Conservation (phyloP, 2,888 invertebrate species). For the Malthinus seriepunctatus region DNA sequence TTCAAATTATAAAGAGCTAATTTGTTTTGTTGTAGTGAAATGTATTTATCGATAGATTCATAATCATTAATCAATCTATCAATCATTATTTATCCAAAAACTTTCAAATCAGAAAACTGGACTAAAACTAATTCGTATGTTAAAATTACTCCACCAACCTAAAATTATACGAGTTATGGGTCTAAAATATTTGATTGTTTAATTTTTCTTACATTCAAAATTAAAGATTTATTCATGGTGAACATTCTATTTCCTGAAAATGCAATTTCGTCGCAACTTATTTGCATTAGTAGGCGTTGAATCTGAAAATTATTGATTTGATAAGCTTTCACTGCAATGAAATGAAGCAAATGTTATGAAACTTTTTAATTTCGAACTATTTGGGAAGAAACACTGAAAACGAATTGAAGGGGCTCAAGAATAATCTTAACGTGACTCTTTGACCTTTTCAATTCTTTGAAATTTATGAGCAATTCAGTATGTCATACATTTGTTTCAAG, state of each 20-base stretch:
- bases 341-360: no score
- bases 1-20: background rate
- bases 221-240: conserved; percentile 18
- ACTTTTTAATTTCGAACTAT: no score
- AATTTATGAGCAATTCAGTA: no score
- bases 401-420: no score
- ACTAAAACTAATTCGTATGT: conserved; percentile 69
- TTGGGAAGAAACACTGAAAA: no score
- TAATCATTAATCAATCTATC: no score
- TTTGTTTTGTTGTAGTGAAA: background rate
- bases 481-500: no score
- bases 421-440: no score
- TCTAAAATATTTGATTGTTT: background rate
- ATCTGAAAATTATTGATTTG: conserved; percentile 6
- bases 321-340: background rate
- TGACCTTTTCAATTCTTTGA: no score
- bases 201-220: conserved; percentile 19
- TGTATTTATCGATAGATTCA: background rate
- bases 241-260: conserved; percentile 25
- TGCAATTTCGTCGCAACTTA: conserved; percentile 13
- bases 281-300: conserved; percentile 20
- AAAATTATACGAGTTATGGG: conserved; percentile 10
- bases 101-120: conserved; percentile 46
- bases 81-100: conserved; percentile 1
- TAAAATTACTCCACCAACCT: conserved; percentile 61